Base-by-base conservation (phyloP, 2,113 vertebrate species). In the Pholis gunnellus region DNA sequence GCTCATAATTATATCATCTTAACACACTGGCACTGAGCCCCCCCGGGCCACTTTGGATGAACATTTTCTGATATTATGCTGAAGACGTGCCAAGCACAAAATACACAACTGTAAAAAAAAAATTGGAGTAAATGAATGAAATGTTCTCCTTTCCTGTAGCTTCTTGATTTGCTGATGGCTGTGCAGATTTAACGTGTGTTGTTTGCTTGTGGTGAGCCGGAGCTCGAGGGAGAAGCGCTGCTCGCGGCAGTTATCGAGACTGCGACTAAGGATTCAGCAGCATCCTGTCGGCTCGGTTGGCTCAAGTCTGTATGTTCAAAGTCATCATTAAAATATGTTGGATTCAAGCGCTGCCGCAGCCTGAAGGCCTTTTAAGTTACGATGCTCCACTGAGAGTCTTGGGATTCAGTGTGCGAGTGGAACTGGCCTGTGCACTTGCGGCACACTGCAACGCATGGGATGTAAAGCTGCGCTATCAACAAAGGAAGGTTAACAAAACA, bases 1-100 rank as follows among this genome's bases (percentile, higher is more conserved):
- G 64, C 76, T 87, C 78, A 66, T 83, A 74, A 80, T 84, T 64
- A 79, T 42, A 88, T 73, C 72, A 78, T 38, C 56, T 65, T 20
- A 60, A 50, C 75, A 64, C 29, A 48, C 60, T 84, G 78, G 48
- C 18, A 54, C 63, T 46, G 70, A 80, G 42, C 31, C 78, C 57
- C 31, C 29, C 44, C 38, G 40, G 54, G 61, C 52, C 48, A n/a
- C 56, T 72, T 34, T 42, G 22, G 20, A 56, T 48, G 31, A 63
- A 74, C 52, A 74, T 79, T 65, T 72, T 65, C 29, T 44, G 20
- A 27, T 69, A n/a, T 22, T 29, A 75, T 9, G 65, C 65, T 63
- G 25, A 63, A 73, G 67, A 17, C 64, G 27, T 22, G 20, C 17
- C 6, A 38, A 71, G 14, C 25, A 72, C 17, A 59, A 83, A 79